A percentile compares a stretch with the other conserved stretches of the same genome.
These are phyloP conservation scores for Phaedon cochleariae DNA, from an alignment of 2,888 invertebrate species.

Conservation along the genomic window DNA sequence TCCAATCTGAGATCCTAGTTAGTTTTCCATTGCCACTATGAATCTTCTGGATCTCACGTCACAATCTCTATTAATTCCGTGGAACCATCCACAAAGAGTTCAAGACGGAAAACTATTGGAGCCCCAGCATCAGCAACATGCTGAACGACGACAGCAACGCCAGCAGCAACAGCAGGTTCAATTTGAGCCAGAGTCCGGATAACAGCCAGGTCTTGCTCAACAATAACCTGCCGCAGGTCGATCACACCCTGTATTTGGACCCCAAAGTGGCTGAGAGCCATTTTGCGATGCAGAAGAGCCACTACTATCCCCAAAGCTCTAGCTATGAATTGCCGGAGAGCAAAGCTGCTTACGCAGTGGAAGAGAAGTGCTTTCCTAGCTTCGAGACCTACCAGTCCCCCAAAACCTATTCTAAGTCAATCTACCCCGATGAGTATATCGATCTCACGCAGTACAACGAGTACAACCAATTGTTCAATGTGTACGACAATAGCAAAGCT, in stretches of 20 bases:
- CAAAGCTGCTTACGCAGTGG: too few relatives aligned
- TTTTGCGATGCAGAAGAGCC: constrained; percentile 43
- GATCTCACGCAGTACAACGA: constrained; percentile 58
- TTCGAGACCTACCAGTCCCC: constrained; percentile 43
- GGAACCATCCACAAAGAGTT: constrained; percentile 73
- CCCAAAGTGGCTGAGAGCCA: constrained; percentile 45
- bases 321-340: constrained; percentile 36
- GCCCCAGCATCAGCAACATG: constrained; percentile 64
- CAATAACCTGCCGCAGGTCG: constrained; percentile 51
- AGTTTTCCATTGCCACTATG: too few relatives aligned
- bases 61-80: too few relatives aligned
- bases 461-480: constrained; percentile 54
- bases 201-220: constrained; percentile 59
- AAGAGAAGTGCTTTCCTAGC: constrained; percentile 46
- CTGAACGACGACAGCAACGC: constrained; percentile 64
- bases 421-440: constrained; percentile 51
- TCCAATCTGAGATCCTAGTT: too few relatives aligned
- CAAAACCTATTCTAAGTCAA: constrained; percentile 41
- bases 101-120: constrained; percentile 70
- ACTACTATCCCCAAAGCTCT: constrained; percentile 37
- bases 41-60: too few relatives aligned
- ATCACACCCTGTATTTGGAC: constrained; percentile 47
- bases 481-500: constrained; percentile 52
- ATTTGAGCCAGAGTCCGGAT: constrained; percentile 66
- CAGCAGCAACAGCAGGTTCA: constrained; percentile 58